Base-by-base conservation (phyloP, 2,113 vertebrate species). In the Butastur rufipennis region DNA sequence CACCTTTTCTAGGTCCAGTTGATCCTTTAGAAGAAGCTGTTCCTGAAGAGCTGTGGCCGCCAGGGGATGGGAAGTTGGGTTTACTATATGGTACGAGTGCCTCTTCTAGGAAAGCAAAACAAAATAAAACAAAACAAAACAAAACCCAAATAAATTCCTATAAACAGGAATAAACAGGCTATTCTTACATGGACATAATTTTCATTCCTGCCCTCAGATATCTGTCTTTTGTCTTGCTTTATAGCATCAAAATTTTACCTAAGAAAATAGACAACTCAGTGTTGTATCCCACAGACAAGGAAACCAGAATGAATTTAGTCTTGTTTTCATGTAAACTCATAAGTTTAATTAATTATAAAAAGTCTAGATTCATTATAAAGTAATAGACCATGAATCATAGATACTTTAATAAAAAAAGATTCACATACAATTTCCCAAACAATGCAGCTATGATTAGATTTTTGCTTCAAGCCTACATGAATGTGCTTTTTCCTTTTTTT, bases 21-120 rank as follows among this genome's bases (percentile, higher is more conserved):
- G 99, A 99, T 92, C 99, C 99, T 98, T 99, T 99, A 62, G 99
- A 99, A 97, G 99, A 99, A 68, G 98, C 96, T n/a, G 99, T 99
- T 96, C 99, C 99, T 31, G 99, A 99, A 56, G 99, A 99, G 96
- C 99, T 99, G 97, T 99, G 99, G 66, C 98, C 99, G 0, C 99
- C 99, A 25, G 99, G 99, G 62, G 99, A 99, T 6, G 99, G 99
- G 97, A 99, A 99, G 50, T 97, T 99, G 91, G 99, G 99, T 97
- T 99, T 99, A 98, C 98, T 99, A 95, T 99, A 99, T 86, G 99
- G 99, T 93, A 99, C 98, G 90, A 99, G 98, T 36, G 98, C 98
- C 79, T 99, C 99, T 96, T 99, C 99, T 99, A 95, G 61, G 98
- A 96, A 90, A 90, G 56, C 48, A 95, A 95, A 83, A 32, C 45